Percentiles rank a stretch among this genome's conserved stretches.
Conservation (phyloP, 1,140 invertebrate species). For the Solen grandis region DNA sequence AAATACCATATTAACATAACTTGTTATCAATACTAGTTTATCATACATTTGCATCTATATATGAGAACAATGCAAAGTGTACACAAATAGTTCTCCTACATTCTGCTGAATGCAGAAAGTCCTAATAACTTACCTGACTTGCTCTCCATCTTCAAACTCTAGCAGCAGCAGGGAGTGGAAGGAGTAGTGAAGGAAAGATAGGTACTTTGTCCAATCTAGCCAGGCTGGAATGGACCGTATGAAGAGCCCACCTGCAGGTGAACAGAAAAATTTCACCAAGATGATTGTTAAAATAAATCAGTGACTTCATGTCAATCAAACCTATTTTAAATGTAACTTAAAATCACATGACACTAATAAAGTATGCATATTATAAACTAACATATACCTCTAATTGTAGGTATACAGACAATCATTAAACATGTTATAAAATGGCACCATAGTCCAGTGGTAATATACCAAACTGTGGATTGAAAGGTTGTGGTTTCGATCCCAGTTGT, state of each 20-base stretch:
- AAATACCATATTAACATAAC: too few relatives aligned
- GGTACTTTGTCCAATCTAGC: slow-evolving; percentile 90
- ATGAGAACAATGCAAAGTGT: too few relatives aligned
- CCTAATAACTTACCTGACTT: slow-evolving; percentile 85
- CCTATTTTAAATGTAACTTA: neutral
- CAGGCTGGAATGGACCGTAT: slow-evolving; percentile 89
- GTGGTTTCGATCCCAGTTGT: too few relatives aligned
- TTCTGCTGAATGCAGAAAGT: too few relatives aligned
- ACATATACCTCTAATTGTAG: neutral
- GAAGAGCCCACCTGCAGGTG: slow-evolving; percentile 85
- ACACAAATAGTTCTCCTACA: neutral
- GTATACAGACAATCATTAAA: neutral
- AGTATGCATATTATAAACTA: neutral
- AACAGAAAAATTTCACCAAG: neutral
- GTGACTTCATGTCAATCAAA: neutral
- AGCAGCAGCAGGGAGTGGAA: slow-evolving; percentile 93
- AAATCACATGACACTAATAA: neutral
- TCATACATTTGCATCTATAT: too few relatives aligned
- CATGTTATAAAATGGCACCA: neutral
- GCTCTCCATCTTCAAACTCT: slow-evolving; percentile 88
- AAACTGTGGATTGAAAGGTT: too few relatives aligned
- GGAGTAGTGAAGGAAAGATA: slow-evolving; percentile 90
- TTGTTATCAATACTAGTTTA: too few relatives aligned
- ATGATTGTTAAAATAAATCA: neutral
- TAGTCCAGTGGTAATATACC: too few relatives aligned